Conservation (phyloP, 2,113 vertebrate species). For the Rana temporaria region DNA sequence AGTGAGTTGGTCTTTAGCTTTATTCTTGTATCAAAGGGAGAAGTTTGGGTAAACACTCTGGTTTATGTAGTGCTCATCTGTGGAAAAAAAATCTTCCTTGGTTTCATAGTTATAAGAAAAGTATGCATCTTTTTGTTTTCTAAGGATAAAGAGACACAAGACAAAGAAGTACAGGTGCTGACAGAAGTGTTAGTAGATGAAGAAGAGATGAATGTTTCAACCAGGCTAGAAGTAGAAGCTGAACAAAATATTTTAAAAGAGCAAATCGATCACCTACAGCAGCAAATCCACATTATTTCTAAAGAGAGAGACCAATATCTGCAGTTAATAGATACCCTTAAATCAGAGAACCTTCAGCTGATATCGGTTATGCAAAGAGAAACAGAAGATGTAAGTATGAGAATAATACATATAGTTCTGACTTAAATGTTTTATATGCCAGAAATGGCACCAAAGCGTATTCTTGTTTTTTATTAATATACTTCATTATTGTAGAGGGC, state of each 20-base stretch:
- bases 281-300: neutral
- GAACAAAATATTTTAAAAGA: neutral
- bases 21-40: neutral
- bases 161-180: neutral
- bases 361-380: neutral
- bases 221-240: neutral
- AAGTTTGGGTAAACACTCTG: no score
- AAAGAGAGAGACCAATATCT: neutral
- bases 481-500: neutral
- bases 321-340: neutral
- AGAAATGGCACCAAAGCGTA: no score
- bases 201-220: neutral
- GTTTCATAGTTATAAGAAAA: neutral
- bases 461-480: neutral
- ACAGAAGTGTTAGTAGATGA: neutral
- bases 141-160: neutral
- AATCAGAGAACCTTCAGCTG: neutral
- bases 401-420: neutral
- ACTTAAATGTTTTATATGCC: no score
- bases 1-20: neutral
- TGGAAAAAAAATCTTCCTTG: no score
- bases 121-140: neutral
- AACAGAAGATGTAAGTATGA: neutral
- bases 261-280: neutral
- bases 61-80: no score